phyloP scores from a whole-genome alignment of 1,140 invertebrate species.

The Anastrepha ludens region DNA sequence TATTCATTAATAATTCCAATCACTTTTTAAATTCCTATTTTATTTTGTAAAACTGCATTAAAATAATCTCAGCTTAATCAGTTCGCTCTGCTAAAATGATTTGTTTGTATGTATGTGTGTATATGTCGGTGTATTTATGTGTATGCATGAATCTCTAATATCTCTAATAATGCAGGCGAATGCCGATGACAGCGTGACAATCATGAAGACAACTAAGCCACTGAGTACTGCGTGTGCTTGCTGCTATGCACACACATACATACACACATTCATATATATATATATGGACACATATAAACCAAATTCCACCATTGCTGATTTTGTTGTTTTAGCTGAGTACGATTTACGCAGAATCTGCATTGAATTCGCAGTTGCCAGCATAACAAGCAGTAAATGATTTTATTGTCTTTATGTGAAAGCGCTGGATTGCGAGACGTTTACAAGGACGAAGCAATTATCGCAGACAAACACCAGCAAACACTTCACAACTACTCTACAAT shows the following conservation, averaged over 20 bases:
- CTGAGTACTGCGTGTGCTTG: not conserved
- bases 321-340: not conserved
- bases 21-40: too few species aligned
- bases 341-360: not conserved
- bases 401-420: slow-evolving; percentile 3
- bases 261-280: not conserved
- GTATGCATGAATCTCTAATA: not conserved
- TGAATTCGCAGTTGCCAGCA: not conserved
- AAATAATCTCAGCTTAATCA: too few species aligned
- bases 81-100: too few species aligned
- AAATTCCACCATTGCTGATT: not conserved
- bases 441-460: slow-evolving; percentile 10
- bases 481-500: too few species aligned
- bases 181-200: not conserved
- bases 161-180: not conserved
- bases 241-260: not conserved
- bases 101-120: too few species aligned
- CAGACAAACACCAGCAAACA: not conserved
- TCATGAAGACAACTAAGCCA: not conserved
- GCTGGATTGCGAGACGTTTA: not conserved
- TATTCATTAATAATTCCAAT: too few species aligned
- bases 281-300: not conserved
- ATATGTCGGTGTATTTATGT: too few species aligned
- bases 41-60: too few species aligned
- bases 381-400: slow-evolving; percentile 4